A percentile compares a stretch with the other conserved stretches of the same genome.
Conservation (phyloP, 2,888 invertebrate genomes). For the Hirtodrosophila histrioides region DNA sequence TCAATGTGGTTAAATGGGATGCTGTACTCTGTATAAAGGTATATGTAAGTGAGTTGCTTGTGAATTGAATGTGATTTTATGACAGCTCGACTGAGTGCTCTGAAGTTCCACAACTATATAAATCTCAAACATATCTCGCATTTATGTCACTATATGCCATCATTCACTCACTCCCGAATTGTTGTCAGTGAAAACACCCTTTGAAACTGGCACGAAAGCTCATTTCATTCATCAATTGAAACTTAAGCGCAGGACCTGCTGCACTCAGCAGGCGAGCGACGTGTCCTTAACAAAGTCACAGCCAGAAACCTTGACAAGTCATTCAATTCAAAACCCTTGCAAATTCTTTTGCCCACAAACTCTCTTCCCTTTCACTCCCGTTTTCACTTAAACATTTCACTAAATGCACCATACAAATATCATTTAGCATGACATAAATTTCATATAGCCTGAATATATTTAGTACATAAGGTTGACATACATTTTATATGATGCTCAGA, state of each 20-base stretch:
- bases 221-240: constrained; percentile 37
- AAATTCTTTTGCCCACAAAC: constrained; percentile 32
- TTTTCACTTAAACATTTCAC: constrained; percentile 63
- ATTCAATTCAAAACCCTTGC: constrained; percentile 56
- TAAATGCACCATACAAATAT: constrained; percentile 73
- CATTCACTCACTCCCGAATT: background rate
- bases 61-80: background rate
- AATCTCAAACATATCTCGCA: constrained; percentile 8
- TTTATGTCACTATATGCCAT: constrained; percentile 9
- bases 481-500: constrained; percentile 57
- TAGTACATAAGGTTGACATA: constrained; percentile 60
- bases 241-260: constrained; percentile 43
- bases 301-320: constrained; percentile 71
- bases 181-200: constrained; percentile 23
- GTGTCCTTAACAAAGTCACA: constrained; percentile 59
- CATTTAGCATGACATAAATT: constrained; percentile 75
- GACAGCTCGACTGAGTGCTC: background rate
- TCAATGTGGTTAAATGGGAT: constrained; percentile 5
- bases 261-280: constrained; percentile 30
- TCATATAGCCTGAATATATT: constrained; percentile 32
- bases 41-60: too few relatives aligned
- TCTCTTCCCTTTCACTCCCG: background rate
- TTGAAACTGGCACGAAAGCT: constrained; percentile 35
- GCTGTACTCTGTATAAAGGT: background rate
- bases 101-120: constrained; percentile 22